Evolutionary conservation across 2,888 invertebrate genomes (phyloP), one percentile per base, ranked within the genome.

Genomic region (Camponotus fellah): DNA sequence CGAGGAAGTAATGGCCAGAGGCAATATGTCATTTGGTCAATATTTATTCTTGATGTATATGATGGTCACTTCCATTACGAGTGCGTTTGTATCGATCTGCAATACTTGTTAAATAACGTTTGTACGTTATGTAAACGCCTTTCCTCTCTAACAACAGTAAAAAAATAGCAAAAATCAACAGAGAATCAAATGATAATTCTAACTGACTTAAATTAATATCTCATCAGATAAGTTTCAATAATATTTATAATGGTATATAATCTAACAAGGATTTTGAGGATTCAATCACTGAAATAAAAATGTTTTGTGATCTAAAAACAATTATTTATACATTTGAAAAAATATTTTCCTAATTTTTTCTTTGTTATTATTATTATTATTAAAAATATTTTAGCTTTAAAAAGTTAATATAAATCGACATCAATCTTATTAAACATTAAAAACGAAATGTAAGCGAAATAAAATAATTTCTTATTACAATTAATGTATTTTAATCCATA

Each of bases 21-120:
- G 75, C 21, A 56, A 77, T 77, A 66, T 66, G 32, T 34, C 66
- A 68, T 43, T 66, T 43, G 43, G 58, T 77, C 66, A 77, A 77
- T 58, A 77, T 77, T 77, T 77, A 77, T 77, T 21, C 65, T 58
- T 46, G 32, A 68, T 43, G 14, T 17, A 26, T 10, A 43, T 5
- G 53, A 43, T 66, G 40, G 12, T 40, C 56, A 8, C 65, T 17
- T 4, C 53, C 1, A 40, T 26, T 26, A 26, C 77, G 32, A 58
- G 32, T 68, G 56, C 66, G 32, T 74, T 10, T 43, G 14, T 53
- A 53, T 77, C 40, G 32, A 77, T 66, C 56, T n/a, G 26, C n/a
- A 53, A 66, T 76, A 37, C 26, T 56, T 40, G n/a, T 34, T 65
- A 53, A 26, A 53, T 46, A 10, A 17, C 17, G 32, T 43, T 12